A percentile compares a stretch with the other conserved stretches of the same genome.
phyloP scores from a whole-genome alignment of 2,113 vertebrate species.

The Heterotis niloticus region DNA sequence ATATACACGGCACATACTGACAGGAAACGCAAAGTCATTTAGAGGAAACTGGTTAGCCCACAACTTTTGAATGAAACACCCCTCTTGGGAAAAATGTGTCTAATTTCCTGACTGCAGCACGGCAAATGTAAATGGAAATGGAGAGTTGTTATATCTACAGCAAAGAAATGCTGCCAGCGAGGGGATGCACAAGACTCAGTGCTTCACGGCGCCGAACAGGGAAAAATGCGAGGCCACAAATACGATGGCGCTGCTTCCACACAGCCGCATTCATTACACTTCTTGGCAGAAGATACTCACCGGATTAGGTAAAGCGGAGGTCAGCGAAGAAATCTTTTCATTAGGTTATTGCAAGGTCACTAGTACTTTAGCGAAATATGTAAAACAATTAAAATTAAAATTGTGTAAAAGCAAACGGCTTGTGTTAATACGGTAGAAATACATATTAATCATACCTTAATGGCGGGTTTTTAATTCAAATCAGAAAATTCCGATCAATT shows the following conservation, averaged over 20 bases:
- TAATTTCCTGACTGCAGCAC: constrained; percentile 1
- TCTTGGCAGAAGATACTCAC: neutral
- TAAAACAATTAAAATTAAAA: no score
- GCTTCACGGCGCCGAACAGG: neutral
- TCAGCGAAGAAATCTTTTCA: neutral
- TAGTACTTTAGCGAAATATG: no score
- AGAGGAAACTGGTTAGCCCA: constrained; percentile 11
- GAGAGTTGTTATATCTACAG: neutral
- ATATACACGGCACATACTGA: neutral
- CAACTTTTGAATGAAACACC: neutral
- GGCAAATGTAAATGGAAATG: constrained; percentile 14
- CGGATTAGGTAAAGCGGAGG: neutral
- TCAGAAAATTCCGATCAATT: no score
- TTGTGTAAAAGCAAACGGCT: no score
- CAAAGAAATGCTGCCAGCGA: neutral
- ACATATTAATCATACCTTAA: no score
- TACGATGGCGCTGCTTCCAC: neutral
- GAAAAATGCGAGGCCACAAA: neutral
- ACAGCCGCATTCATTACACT: neutral
- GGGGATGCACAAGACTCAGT: neutral
- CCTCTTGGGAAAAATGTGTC: constrained; percentile 10
- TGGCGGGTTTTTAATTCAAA: no score
- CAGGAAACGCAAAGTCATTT: constrained; percentile 9
- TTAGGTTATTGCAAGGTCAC: neutral
- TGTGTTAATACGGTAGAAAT: no score